Base-by-base conservation (phyloP, 2,113 vertebrate species). In the Progne subis region DNA sequence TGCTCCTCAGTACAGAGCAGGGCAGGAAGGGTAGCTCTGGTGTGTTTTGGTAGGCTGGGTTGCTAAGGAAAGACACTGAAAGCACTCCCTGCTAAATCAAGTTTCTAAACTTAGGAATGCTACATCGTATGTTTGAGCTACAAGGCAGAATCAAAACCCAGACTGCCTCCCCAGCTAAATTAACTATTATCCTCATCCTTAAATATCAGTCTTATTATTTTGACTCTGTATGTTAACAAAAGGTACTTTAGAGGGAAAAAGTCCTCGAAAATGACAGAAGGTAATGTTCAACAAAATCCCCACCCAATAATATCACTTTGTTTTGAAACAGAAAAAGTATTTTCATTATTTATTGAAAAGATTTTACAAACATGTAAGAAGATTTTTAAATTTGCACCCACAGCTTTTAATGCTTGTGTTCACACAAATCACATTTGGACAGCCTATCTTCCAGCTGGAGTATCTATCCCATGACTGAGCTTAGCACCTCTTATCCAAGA, bases 1-100 rank as follows among this genome's bases (percentile, higher is more conserved):
- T 31, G 32, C 32, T 86, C 34, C 50, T 75, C 64, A 59, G 50
- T 4, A 47, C 29, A 59, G 55, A 55, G 39, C 82, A 83, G 94
- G 88, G 39, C 82, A 83, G 94, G 88, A 90, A 92, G 72, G 64
- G 77, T 79, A 83, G 83, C 72, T 77, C 61, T n/a, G 15, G 20
- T 53, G 43, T 93, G 79, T 50, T 93, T 77, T 39, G 32, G 71
- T n/a, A 80, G 60, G 32, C 32, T 59, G 46, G 9, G 94, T 94
- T 94, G 88, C 94, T 94, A 97, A 83, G 92, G 94, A 95, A 95
- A 86, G 44, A 61, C 76, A 64, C 10, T 52, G 32, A 95, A 96
- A 96, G 60, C 76, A 83, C 64, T 67, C 52, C 26, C 55, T 28
- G 55, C 50, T 83, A 93, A 92, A 93, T 60, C 64, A 75, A 61